Evolutionary conservation across 2,113 vertebrate species (phyloP).

Genomic region (Amblyornis subalaris): DNA sequence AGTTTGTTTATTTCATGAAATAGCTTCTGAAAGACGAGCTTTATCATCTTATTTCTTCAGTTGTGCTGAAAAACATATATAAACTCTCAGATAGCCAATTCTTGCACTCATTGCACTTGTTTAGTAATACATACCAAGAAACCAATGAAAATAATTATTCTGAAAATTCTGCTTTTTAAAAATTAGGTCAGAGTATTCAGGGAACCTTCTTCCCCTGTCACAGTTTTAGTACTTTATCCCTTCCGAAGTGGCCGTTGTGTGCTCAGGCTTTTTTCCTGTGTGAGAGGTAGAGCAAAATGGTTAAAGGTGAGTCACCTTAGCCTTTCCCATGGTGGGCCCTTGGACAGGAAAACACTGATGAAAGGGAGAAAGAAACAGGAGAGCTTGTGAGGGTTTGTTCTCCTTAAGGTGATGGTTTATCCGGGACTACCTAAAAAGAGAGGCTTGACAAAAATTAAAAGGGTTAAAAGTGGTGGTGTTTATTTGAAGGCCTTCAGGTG

Average conservation of each 20-base stretch:
- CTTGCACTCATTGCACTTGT: background rate
- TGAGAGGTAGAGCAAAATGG: background rate
- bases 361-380: background rate
- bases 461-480: too few relatives aligned
- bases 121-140: background rate
- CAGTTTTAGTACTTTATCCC: background rate
- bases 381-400: background rate
- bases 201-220: background rate
- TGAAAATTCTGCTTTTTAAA: background rate
- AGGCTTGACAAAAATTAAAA: too few relatives aligned
- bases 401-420: background rate
- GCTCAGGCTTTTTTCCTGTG: background rate
- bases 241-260: background rate
- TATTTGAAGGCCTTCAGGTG: too few relatives aligned
- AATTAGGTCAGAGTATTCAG: background rate
- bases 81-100: background rate
- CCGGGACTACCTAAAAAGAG: too few relatives aligned
- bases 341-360: background rate
- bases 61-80: background rate
- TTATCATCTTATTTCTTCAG: background rate
- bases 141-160: background rate
- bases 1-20: background rate
- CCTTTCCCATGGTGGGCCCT: background rate
- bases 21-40: background rate
- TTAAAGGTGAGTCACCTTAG: background rate